These are phyloP conservation scores for Formicarius rufipectus DNA, from an alignment of 2,113 vertebrate genomes.

Conservation along the genomic window DNA sequence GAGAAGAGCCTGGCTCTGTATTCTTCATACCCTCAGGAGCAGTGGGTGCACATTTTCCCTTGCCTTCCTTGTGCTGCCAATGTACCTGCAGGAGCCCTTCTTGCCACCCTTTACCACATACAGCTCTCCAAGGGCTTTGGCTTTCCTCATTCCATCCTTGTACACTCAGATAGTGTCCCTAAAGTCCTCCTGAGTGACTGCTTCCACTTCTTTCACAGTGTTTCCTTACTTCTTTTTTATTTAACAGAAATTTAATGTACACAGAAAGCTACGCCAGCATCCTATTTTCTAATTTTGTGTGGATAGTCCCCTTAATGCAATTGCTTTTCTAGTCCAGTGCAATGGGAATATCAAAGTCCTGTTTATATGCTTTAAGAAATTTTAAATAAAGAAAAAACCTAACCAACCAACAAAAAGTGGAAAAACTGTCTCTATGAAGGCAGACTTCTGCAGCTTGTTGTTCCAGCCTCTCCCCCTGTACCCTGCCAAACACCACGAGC, in stretches of 20 bases:
- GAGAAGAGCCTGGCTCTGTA: neutral
- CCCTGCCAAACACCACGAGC: neutral
- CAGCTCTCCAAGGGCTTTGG: neutral
- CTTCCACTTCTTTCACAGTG: neutral
- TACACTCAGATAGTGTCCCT: neutral
- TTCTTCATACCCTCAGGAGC: neutral
- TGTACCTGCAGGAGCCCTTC: neutral
- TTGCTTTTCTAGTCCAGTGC: neutral
- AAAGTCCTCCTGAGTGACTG: neutral
- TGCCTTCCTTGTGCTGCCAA: neutral
- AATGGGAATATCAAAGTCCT: neutral
- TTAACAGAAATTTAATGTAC: neutral
- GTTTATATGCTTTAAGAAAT: neutral
- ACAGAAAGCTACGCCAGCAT: neutral
- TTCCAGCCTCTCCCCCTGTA: neutral
- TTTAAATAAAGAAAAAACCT: neutral
- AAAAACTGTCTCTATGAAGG: neutral
- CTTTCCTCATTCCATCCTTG: neutral
- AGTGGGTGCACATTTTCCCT: neutral
- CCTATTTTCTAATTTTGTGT: neutral
- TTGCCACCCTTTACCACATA: neutral
- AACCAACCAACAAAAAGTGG: neutral
- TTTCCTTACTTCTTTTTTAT: neutral
- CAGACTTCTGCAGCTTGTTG: neutral
- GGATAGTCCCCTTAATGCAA: neutral